These are phyloP conservation scores for Pseudochromis fuscus DNA, from an alignment of 2,797 vertebrate species.

Conservation along the genomic window DNA sequence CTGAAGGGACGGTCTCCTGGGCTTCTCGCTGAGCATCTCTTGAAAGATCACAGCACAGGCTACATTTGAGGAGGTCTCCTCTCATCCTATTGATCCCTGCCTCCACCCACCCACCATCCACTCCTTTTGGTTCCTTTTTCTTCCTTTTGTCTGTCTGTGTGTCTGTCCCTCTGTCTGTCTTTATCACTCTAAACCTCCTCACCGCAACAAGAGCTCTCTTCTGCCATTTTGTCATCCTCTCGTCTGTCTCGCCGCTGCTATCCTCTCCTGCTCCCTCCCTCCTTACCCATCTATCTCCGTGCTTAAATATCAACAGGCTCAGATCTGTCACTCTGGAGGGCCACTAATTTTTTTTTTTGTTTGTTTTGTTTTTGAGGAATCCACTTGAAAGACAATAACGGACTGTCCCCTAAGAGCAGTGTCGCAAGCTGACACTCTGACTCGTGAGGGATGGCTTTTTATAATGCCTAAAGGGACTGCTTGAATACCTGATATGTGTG, in stretches of 20 bases:
- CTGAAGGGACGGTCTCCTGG: slow-evolving; percentile 78
- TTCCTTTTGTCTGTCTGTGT: slow-evolving; percentile 9
- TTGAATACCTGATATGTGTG: slow-evolving; percentile 72
- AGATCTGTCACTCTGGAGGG: slow-evolving; percentile 78
- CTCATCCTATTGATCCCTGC: slow-evolving; percentile 71
- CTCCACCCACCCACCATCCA: slow-evolving; percentile 17
- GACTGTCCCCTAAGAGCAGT: slow-evolving; percentile 66
- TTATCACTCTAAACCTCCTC: slow-evolving; percentile 44
- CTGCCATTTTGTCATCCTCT: slow-evolving; percentile 67
- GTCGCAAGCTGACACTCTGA: slow-evolving; percentile 63
- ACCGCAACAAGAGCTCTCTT: slow-evolving; percentile 27
- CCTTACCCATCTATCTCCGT: slow-evolving; percentile 66
- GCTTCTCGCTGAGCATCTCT: slow-evolving; percentile 77
- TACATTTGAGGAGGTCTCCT: slow-evolving; percentile 76
- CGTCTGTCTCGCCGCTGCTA: slow-evolving; percentile 43
- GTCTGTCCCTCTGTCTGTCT: slow-evolving; percentile 51
- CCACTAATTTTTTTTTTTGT: slow-evolving; percentile 77
- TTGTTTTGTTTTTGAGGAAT: slow-evolving; percentile 69
- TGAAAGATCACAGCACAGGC: slow-evolving; percentile 82
- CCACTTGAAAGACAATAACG: slow-evolving; percentile 82
- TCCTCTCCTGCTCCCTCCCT: slow-evolving; percentile 28
- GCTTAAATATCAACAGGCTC: slow-evolving; percentile 76
- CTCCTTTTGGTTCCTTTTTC: slow-evolving; percentile 35
- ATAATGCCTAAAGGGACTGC: slow-evolving; percentile 68
- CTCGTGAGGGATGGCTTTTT: slow-evolving; percentile 69